Evolutionary conservation across 2,113 vertebrate genomes (phyloP).

Genomic region (Sinocyclocheilus maitianheensis): DNA sequence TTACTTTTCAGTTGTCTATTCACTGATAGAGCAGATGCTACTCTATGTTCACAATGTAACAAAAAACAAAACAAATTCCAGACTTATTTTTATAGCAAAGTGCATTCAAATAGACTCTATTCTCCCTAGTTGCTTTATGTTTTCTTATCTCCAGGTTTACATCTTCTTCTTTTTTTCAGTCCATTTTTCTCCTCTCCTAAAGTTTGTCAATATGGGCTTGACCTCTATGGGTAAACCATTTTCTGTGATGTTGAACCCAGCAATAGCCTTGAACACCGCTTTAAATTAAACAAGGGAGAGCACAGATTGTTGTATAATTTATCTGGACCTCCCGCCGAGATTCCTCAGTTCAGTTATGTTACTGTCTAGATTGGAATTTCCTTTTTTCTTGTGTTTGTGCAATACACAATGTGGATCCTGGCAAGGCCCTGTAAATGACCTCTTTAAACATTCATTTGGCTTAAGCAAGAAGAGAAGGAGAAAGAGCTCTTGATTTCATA

Average conservation of each 20-base stretch:
- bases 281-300: conserved; percentile 77
- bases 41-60: conserved; percentile 44
- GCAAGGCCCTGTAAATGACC: conserved; percentile 77
- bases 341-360: conserved; percentile 69
- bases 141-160: conserved; percentile 67
- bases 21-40: neutral
- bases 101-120: conserved; percentile 22
- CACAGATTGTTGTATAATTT: conserved; percentile 81
- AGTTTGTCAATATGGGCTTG: conserved; percentile 75
- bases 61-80: neutral
- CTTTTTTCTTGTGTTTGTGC: conserved; percentile 79
- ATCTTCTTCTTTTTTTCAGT: conserved; percentile 68
- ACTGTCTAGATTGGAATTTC: conserved; percentile 78
- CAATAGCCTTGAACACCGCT: conserved; percentile 76
- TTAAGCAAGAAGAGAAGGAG: conserved; percentile 73
- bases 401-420: conserved; percentile 76
- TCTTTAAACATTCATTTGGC: conserved; percentile 82
- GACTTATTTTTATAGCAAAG: conserved; percentile 52
- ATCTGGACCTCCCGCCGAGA: conserved; percentile 72
- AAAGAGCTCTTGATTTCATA: conserved; percentile 76
- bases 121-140: conserved; percentile 62
- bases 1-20: neutral
- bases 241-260: conserved; percentile 68
- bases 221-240: conserved; percentile 67
- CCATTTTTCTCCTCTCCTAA: conserved; percentile 66